Evolutionary conservation across 2,888 invertebrate genomes (phyloP).

Genomic region (Hirtodrosophila duncani): DNA sequence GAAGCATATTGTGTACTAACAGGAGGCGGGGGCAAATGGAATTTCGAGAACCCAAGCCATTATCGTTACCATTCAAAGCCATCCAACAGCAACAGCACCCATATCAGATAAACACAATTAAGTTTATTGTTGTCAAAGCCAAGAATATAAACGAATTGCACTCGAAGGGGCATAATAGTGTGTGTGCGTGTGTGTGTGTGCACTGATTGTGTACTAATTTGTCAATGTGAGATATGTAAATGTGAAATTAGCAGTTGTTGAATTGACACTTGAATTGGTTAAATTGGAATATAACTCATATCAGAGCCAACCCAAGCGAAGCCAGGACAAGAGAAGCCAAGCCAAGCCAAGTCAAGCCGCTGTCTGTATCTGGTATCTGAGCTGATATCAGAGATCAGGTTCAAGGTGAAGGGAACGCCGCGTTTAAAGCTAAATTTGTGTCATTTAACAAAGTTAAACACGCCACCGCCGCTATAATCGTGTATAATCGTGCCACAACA

Average conservation of each 20-base stretch:
- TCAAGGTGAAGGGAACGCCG: too few species aligned
- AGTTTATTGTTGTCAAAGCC: slow-evolving; percentile 30
- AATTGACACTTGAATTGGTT: slow-evolving; percentile 1
- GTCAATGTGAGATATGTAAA: slow-evolving; percentile 39
- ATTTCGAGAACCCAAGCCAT: too few species aligned
- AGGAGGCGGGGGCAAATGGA: too few species aligned
- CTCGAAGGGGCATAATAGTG: slow-evolving; percentile 28
- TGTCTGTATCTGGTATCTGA: too few species aligned
- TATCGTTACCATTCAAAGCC: not conserved
- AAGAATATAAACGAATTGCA: not conserved
- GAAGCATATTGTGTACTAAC: too few species aligned
- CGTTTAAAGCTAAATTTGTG: too few species aligned
- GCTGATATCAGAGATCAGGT: too few species aligned
- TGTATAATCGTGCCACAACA: too few species aligned
- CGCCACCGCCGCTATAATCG: too few species aligned
- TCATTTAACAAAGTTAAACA: too few species aligned
- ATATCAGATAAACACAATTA: slow-evolving; percentile 32
- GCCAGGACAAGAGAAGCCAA: too few species aligned
- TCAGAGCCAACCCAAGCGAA: not conserved
- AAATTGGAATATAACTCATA: slow-evolving; percentile 32
- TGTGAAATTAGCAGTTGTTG: slow-evolving; percentile 50
- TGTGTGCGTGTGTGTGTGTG: slow-evolving; percentile 6
- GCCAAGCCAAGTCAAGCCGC: not conserved
- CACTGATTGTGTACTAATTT: slow-evolving; percentile 46
- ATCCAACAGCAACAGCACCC: slow-evolving; percentile 2